Base-by-base conservation (phyloP, 92 coral and sea anemone species). In the Muricea muricata region DNA sequence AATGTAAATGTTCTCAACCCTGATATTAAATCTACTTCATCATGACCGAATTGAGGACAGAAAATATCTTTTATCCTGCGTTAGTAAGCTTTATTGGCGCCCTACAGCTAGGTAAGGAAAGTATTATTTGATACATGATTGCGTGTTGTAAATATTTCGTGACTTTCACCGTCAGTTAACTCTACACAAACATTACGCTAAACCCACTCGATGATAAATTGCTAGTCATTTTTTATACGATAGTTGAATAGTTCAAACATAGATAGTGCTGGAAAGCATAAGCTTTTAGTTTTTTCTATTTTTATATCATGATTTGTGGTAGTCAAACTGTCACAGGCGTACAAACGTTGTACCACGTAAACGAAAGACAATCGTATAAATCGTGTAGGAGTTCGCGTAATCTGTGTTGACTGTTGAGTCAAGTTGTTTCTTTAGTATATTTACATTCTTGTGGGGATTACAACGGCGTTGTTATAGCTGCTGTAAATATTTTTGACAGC, bases 91-190 rank as follows among this genome's bases (percentile, higher is more conserved):
- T 78, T 56, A 14, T 78, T 28, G 83, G 33, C 11, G 69, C 83
- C 58, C 50, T 78, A 18, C 83, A 78, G 65, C 83, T 78, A 35
- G 83, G 83, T 78, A 78, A 78, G 80, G 14, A 48, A 75, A 75
- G 26, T 75, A 75, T 48, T 9, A 24, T 31, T 75, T 46, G 15
- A 18, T n/a, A n/a, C n/a, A n/a, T n/a, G n/a, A n/a, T n/a, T n/a
- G 12, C 42, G 42, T 37, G 30, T 32, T 70, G 50, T 39, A 32
- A 32, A 70, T 32, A 70, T 33, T 70, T 23, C 77, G 50, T 24
- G 54, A 65, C 39, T 65, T 24, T 18, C 12, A 52, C 70, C 30
- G 70, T 3, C 18, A 52, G 4, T 52, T 2, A 63, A n/a, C n/a
- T n/a, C 70, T 28, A 28, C 39, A 70, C 34, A 70, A 70, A 70